phyloP scores from a whole-genome alignment of 2,888 invertebrate species.

The Netelia virgata region DNA sequence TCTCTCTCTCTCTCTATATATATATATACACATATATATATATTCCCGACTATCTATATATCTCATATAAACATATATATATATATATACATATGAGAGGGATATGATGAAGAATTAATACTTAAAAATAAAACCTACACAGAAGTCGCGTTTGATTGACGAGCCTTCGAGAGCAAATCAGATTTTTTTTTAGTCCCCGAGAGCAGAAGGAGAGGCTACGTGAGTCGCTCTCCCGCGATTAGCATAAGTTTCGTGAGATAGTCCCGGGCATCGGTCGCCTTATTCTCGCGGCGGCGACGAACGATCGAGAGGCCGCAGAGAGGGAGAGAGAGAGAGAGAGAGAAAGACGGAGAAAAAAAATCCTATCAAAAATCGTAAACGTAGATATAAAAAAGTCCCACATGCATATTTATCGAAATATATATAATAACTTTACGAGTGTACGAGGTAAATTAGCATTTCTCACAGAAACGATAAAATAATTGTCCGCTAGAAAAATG shows the following conservation, averaged over 20 bases:
- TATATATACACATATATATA: neutral
- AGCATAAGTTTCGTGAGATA: slow-evolving; percentile 48
- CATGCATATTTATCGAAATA: slow-evolving; percentile 13
- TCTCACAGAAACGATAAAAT: slow-evolving; percentile 12
- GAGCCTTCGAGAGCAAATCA: slow-evolving; percentile 34
- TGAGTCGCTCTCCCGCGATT: slow-evolving; percentile 7
- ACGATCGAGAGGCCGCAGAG: slow-evolving; percentile 27
- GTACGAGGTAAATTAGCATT: slow-evolving; percentile 11
- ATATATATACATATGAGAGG: neutral
- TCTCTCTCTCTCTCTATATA: neutral
- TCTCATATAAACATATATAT: neutral
- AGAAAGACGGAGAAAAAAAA: neutral
- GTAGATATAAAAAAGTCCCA: slow-evolving; percentile 12
- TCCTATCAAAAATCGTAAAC: slow-evolving; percentile 12
- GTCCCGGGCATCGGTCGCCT: slow-evolving; percentile 18
- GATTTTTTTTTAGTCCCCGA: slow-evolving; percentile 22
- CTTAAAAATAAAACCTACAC: slow-evolving; percentile 29
- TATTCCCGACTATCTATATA: neutral
- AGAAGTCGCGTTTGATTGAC: slow-evolving; percentile 36
- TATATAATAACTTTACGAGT: slow-evolving; percentile 37
- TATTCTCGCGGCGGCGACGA: slow-evolving; percentile 1
- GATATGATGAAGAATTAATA: slow-evolving; percentile 12
- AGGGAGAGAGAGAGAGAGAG: neutral
- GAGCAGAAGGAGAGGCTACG: neutral
- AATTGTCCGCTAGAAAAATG: neutral